Evolutionary conservation across 2,888 invertebrate genomes (phyloP), one percentile per base, ranked within the genome.

Genomic region (Sicus ferrugineus): DNA sequence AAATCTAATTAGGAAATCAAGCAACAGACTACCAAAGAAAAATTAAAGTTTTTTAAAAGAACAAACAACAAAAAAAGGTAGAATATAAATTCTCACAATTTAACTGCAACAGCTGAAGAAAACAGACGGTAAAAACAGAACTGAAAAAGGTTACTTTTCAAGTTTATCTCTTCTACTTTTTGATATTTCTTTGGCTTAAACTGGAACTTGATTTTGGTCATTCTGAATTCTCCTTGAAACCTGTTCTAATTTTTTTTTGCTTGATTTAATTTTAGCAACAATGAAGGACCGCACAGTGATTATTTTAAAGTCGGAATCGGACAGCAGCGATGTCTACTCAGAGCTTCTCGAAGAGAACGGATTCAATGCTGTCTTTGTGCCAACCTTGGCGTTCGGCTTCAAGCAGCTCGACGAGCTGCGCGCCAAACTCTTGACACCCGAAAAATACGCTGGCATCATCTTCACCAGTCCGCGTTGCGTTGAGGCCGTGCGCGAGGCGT

Each of bases 391-490:
- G 38, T 89, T 89, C 73, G 81, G 84, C 4, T 89, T 85, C 76
- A 86, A 86, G 76, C 87, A 88, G 77, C 80, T 88, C 30, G 82
- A 85, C 2, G 74, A 80, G 69, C 79, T 89, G 68, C 79, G 74
- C 11, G 76, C 79, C 28, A 87, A 86, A 78, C 75, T 89, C n/a
- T 72, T 80, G 66, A 81, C 82, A 52, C 84, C 86, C 21, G 82
- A 86, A 63, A 77, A 83, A 46, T 89, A 87, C 79, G 83, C 84
- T 59, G 89, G 86, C 34, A 78, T 89, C 31, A 84, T 89, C 4
- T 87, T 89, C 68, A 88, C 88, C 2, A 89, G 89, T 77, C 89
- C 89, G 1, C 82, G 89, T 34, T 88, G 88, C 76, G 87, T 89
- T 11, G 83, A 86, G 73, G 88, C 88, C 3, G 84, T 86, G 2